Percentiles rank a stretch among this genome's conserved stretches.
phyloP scores from a whole-genome alignment of 2,113 vertebrate species.

The Parotia lawesii region DNA sequence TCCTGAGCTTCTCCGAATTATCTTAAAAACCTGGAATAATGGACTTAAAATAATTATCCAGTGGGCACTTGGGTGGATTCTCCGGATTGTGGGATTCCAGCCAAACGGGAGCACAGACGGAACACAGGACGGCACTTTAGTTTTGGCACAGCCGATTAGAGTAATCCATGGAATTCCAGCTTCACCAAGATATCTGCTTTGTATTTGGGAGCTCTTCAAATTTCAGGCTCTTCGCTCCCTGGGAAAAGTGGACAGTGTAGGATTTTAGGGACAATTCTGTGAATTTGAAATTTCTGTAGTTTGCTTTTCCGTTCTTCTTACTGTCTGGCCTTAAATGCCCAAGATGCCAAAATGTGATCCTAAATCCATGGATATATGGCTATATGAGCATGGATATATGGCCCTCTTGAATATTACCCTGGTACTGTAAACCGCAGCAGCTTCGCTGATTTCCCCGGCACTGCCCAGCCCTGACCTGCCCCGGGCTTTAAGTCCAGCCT shows the following conservation, averaged over 20 bases:
- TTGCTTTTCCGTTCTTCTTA: background rate
- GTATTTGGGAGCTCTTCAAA: background rate
- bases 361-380: background rate
- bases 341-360: background rate
- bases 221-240: background rate
- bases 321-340: background rate
- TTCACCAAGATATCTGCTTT: background rate
- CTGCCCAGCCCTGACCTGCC: conserved; percentile 39
- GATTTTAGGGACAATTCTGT: background rate
- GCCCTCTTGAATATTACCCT: background rate
- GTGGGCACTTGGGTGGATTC: background rate
- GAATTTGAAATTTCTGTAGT: background rate
- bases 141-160: background rate
- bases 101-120: background rate
- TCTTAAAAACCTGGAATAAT: background rate
- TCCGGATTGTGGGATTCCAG: rapidly evolving
- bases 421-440: background rate
- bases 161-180: background rate
- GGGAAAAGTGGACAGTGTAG: background rate
- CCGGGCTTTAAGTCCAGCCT: conserved; percentile 37
- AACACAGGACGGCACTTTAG: background rate
- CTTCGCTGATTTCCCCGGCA: background rate
- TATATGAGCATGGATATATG: background rate
- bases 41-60: background rate
- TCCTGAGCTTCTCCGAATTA: background rate